Evolutionary conservation across 2,113 vertebrate species (phyloP).

Genomic region (Helogale parvula): DNA sequence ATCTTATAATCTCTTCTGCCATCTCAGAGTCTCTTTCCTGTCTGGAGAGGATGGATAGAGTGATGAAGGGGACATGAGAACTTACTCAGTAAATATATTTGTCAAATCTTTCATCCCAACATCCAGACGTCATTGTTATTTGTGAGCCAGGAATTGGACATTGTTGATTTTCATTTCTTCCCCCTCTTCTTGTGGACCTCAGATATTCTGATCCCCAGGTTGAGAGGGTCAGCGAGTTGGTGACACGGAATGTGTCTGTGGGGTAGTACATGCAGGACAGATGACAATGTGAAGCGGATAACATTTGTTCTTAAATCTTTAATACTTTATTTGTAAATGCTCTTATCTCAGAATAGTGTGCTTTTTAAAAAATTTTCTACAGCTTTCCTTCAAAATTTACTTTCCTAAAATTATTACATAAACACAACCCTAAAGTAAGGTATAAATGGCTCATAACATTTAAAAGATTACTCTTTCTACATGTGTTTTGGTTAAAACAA

Average conservation of each 20-base stretch:
- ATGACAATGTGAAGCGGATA: background rate
- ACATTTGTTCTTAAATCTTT: background rate
- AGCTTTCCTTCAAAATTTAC: background rate
- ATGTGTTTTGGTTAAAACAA: background rate
- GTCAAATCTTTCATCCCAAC: background rate
- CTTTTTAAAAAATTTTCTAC: background rate
- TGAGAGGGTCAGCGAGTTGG: background rate
- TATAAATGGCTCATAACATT: background rate
- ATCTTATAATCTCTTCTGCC: background rate
- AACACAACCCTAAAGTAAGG: background rate
- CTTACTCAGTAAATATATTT: background rate
- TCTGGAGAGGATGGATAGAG: background rate
- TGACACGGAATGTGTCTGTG: background rate
- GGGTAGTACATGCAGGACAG: background rate
- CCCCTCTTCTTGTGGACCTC: background rate
- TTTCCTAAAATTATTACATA: background rate
- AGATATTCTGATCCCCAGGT: background rate
- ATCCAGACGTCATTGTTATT: background rate
- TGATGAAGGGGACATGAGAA: background rate
- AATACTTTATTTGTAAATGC: background rate
- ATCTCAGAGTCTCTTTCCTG: background rate
- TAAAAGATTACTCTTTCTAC: background rate
- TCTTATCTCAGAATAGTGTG: background rate
- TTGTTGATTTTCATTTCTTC: background rate
- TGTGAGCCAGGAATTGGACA: background rate